Conservation (phyloP, 2,113 vertebrate species). For the Haliaeetus leucogaster region DNA sequence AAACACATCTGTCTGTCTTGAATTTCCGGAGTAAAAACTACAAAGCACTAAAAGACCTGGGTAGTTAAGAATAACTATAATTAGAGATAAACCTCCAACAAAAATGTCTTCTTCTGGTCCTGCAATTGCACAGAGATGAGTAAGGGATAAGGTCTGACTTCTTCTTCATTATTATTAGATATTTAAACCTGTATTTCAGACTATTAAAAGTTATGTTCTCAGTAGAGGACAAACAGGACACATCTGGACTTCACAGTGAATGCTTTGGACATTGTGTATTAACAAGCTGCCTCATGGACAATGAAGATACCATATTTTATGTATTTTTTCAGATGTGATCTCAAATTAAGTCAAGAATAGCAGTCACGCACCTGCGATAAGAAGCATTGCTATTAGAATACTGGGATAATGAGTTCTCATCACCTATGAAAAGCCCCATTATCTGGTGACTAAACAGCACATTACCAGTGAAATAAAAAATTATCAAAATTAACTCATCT, state of each 20-base stretch:
- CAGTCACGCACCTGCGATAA: conserved; percentile 29
- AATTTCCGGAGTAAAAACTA: neutral
- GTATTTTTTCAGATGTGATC: conserved; percentile 22
- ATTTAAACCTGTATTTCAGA: neutral
- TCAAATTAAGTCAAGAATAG: conserved; percentile 38
- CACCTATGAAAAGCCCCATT: conserved; percentile 38
- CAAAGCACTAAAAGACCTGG: neutral
- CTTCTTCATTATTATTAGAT: neutral
- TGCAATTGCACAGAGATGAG: neutral
- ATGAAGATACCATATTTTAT: neutral
- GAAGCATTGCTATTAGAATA: conserved; percentile 25
- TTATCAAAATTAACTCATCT: neutral
- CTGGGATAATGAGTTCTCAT: conserved; percentile 40
- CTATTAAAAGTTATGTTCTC: neutral
- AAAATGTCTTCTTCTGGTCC: neutral
- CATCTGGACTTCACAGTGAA: conserved; percentile 24
- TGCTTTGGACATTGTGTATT: neutral
- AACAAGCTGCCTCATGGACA: neutral
- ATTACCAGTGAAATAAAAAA: conserved; percentile 54
- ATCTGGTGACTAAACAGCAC: conserved; percentile 53
- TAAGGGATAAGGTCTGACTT: neutral
- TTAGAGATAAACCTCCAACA: neutral
- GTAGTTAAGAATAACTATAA: neutral
- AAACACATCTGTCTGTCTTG: neutral
- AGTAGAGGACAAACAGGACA: conserved; percentile 18